Conservation (phyloP, 1,140 invertebrate genomes). For the Tetragnatha versicolor region DNA sequence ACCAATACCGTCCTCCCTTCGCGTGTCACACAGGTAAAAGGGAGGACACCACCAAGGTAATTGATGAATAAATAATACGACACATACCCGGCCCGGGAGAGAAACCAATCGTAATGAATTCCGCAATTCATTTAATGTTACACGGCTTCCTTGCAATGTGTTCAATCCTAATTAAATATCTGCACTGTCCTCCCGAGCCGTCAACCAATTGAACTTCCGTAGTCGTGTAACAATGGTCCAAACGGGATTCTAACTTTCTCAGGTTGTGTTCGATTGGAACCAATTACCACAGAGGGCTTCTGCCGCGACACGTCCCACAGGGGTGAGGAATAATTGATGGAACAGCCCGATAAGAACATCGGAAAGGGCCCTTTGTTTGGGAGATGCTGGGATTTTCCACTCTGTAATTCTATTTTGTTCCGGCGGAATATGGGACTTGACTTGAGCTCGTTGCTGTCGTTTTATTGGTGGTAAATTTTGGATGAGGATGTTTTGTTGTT, state of each 20-base stretch:
- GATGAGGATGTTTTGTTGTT: no score
- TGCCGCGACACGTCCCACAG: conserved; percentile 6
- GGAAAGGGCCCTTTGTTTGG: neutral
- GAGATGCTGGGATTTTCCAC: no score
- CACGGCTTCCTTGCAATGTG: neutral
- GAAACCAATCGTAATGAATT: no score
- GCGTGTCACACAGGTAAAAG: no score
- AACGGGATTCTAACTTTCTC: conserved; percentile 26
- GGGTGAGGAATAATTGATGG: conserved; percentile 42
- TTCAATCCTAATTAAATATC: neutral
- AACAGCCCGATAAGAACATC: conserved; percentile 3
- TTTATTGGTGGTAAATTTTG: no score
- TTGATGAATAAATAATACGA: no score
- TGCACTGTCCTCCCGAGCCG: neutral
- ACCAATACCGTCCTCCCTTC: no score
- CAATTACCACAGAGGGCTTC: conserved; percentile 31
- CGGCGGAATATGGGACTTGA: neutral
- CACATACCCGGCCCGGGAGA: no score
- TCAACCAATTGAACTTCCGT: conserved; percentile 16
- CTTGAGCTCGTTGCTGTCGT: neutral
- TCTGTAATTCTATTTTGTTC: neutral
- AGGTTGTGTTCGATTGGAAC: conserved; percentile 36
- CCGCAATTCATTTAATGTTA: conserved; percentile 19
- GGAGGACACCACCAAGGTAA: no score
- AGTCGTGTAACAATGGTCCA: neutral